These are phyloP conservation scores for Nipponia nippon DNA, from an alignment of 2,113 vertebrate genomes.

Conservation along the genomic window DNA sequence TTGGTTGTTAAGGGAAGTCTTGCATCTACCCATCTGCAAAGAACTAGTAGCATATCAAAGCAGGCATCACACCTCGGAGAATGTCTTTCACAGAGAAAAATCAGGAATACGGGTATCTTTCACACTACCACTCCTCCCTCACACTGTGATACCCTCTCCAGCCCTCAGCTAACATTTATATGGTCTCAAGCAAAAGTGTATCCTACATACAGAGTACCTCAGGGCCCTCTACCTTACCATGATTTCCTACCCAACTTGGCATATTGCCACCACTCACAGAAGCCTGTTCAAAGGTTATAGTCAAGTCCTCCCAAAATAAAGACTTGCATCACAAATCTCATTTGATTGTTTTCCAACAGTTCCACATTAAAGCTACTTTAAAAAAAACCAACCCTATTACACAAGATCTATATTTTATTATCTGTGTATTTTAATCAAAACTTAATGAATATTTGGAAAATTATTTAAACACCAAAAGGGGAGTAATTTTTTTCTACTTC, in stretches of 20 bases:
- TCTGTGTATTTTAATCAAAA: not conserved
- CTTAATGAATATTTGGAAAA: not conserved
- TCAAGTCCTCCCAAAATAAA: not conserved
- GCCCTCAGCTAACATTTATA: not conserved
- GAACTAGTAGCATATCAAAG: conserved; percentile 8
- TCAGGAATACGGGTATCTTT: not conserved
- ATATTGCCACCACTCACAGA: conserved; percentile 78
- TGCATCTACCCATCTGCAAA: not conserved
- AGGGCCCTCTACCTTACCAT: conserved; percentile 70
- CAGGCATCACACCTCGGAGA: not conserved
- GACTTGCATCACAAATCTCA: not conserved
- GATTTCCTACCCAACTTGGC: conserved; percentile 77
- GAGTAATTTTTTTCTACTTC: not conserved
- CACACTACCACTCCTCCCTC: not conserved
- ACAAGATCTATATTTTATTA: not conserved
- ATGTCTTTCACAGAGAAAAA: not conserved
- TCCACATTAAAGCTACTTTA: not conserved
- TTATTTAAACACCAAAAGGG: not conserved
- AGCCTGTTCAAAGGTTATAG: conserved; percentile 62
- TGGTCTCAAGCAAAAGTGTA: not conserved
- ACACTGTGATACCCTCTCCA: not conserved
- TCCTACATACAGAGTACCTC: conserved; percentile 64
- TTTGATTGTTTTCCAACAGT: not conserved
- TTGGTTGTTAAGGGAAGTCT: not conserved
- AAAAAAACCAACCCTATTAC: not conserved